Evolutionary conservation across 2,888 invertebrate genomes (phyloP), one percentile per base, ranked within the genome.

Genomic region (Agapetus fuscipes): DNA sequence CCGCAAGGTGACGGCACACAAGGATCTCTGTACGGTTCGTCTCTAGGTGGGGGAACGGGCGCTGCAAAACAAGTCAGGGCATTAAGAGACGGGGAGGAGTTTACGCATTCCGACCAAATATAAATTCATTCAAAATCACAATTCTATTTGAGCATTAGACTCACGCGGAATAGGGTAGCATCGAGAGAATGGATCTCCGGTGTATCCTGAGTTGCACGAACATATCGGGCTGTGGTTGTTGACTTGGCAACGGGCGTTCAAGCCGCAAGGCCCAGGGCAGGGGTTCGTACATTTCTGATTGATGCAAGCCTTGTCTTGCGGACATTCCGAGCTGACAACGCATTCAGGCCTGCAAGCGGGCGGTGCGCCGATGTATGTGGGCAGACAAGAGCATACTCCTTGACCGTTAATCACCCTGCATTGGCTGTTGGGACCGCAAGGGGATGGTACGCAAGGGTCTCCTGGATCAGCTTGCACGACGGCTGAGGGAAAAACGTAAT

Each of bases 1-100:
- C 88, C 88, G 55, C 88, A 88, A 1, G 86, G 85, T 28, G 83
- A 80, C 16, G 84, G 85, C 36, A 77, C 56, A 55, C 87, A 87
- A 31, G 84, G 83, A 60, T 83, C 76, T 31, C 67, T 72, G 33
- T 62, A 59, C 50, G 56, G 50, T 28, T 58, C 56, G 27, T 55
- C 52, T 16, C 54, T 54, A 44, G 48, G 56, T 34, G 49, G 55
- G 41, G 59, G 57, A 13, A 54, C 53, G 36, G 56, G 54, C 12
- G 54, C 49, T 31, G 51, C 41, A 45, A 36, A 5, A n/a, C n/a
- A n/a, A n/a, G n/a, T n/a, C n/a, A n/a, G n/a, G n/a, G n/a, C n/a
- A n/a, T n/a, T n/a, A n/a, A n/a, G n/a, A n/a, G n/a, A n/a, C n/a
- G n/a, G n/a, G n/a, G n/a, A n/a, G n/a, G n/a, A n/a, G n/a, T n/a